Evolutionary conservation across 2,113 vertebrate genomes (phyloP).

Genomic region (Telmatochromis brachygnathus): DNA sequence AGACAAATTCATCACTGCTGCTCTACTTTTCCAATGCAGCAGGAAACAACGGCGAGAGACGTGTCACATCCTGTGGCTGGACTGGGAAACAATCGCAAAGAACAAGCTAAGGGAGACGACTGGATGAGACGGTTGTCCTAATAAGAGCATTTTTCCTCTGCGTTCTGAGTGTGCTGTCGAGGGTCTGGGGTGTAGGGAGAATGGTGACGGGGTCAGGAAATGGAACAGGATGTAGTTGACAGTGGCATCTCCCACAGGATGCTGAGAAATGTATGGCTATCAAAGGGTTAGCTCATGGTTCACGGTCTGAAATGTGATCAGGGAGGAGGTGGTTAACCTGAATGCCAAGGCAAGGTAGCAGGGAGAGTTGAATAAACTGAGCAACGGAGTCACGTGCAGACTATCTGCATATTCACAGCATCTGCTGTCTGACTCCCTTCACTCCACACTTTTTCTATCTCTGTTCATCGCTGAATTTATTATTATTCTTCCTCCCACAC

Average conservation of each 20-base stretch:
- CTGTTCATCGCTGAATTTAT: background rate
- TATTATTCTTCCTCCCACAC: background rate
- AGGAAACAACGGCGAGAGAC: conserved; percentile 47
- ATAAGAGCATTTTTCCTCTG: conserved; percentile 13
- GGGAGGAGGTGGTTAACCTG: background rate
- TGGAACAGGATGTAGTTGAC: conserved; percentile 47
- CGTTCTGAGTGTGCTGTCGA: background rate
- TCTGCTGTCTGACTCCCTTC: fast-evolving
- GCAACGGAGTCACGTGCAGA: background rate
- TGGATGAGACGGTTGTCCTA: conserved; percentile 24
- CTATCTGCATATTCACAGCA: background rate
- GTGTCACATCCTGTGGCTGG: conserved; percentile 45
- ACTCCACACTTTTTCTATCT: background rate
- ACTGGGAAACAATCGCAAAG: conserved; percentile 11
- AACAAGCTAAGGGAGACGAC: background rate
- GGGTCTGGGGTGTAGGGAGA: background rate
- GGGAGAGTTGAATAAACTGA: background rate
- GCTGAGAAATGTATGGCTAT: conserved; percentile 27
- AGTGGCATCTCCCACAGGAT: conserved; percentile 53
- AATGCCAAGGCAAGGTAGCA: background rate
- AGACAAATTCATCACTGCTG: conserved; percentile 26
- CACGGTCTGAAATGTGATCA: background rate
- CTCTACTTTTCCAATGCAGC: conserved; percentile 38
- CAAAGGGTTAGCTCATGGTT: background rate
- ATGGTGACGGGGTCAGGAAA: conserved; percentile 30